phyloP scores from a whole-genome alignment of 2,113 vertebrate genomes.

The Ailurus styani region DNA sequence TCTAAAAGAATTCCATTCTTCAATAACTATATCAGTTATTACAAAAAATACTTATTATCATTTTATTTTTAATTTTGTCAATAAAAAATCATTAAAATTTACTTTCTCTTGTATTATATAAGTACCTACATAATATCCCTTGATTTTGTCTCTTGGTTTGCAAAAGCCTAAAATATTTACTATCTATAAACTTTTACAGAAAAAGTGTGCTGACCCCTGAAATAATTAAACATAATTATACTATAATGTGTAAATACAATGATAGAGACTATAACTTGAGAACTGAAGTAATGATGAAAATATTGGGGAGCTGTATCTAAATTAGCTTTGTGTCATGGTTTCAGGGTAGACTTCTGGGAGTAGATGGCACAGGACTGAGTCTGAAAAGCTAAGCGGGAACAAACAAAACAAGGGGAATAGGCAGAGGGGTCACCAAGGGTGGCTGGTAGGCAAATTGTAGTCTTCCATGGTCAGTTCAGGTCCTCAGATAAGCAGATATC shows the following conservation, averaged over 20 bases:
- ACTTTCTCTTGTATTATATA: neutral
- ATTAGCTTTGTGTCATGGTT: neutral
- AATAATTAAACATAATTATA: neutral
- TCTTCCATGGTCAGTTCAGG: neutral
- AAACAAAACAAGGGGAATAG: neutral
- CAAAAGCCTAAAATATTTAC: neutral
- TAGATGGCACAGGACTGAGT: neutral
- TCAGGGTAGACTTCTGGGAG: neutral
- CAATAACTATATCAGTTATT: neutral
- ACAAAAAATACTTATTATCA: neutral
- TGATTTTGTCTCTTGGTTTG: neutral
- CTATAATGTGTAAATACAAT: neutral
- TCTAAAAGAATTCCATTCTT: neutral
- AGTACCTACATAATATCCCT: neutral
- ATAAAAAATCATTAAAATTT: neutral
- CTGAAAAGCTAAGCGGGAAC: neutral
- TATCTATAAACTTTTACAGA: neutral
- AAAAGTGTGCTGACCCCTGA: neutral
- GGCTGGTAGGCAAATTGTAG: neutral
- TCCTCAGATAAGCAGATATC: neutral
- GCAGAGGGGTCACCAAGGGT: neutral
- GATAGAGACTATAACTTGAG: neutral
- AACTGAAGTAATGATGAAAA: slow-evolving; percentile 9
- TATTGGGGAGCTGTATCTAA: neutral
- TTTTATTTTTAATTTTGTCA: neutral